Conservation (phyloP, 2,888 invertebrate genomes). For the Eurytoma adleriae region DNA sequence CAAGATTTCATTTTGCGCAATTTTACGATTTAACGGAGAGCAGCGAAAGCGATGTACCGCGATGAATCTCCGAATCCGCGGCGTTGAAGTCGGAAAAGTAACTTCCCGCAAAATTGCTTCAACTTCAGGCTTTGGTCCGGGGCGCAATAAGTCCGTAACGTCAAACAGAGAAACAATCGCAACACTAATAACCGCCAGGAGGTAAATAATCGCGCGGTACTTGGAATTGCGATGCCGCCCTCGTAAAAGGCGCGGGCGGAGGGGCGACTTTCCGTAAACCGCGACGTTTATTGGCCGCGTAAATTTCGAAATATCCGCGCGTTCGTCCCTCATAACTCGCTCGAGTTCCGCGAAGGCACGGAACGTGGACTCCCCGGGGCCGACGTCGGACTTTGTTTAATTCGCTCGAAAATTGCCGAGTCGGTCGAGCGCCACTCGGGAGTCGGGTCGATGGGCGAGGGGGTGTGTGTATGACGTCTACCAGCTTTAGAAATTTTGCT, state of each 20-base stretch:
- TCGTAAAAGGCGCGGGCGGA: not conserved
- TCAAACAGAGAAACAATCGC: slow-evolving; percentile 8
- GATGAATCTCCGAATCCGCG: not conserved
- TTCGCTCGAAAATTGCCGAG: slow-evolving; percentile 18
- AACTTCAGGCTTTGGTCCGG: not conserved
- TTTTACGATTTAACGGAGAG: no score
- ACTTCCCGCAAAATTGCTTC: no score
- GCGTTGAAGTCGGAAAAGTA: not conserved
- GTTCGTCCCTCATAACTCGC: slow-evolving; percentile 10
- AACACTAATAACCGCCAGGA: not conserved
- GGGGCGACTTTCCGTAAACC: not conserved
- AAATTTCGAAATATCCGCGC: slow-evolving; percentile 17
- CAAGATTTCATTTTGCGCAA: no score
- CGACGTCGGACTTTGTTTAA: slow-evolving; percentile 34
- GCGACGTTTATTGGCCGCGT: slow-evolving; percentile 36
- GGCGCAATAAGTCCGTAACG: not conserved
- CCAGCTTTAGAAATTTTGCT: no score
- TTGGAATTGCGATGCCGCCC: not conserved
- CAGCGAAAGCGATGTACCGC: not conserved
- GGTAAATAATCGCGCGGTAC: slow-evolving; percentile 2
- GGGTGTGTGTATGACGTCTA: not conserved
- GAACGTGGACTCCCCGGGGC: not conserved
- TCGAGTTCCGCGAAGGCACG: not conserved
- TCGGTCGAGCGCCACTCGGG: not conserved
- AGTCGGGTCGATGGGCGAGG: not conserved